These are phyloP conservation scores for Nothoprocta pentlandii DNA, from an alignment of 2,113 vertebrate genomes.

Conservation along the genomic window DNA sequence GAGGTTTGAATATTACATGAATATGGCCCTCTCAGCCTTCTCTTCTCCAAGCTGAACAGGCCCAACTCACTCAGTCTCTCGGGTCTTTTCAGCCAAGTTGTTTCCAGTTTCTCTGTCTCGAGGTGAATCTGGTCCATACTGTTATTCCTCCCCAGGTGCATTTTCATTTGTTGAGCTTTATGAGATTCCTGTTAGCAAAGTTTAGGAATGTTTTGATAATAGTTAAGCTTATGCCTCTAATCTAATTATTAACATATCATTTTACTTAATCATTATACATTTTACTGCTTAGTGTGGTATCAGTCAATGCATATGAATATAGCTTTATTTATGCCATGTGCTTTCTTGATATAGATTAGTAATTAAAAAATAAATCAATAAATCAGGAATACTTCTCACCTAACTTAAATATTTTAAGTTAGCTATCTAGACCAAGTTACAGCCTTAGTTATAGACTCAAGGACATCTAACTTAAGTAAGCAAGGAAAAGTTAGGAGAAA, in stretches of 20 bases:
- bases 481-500: background rate
- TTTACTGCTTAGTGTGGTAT: background rate
- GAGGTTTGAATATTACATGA: constrained; percentile 68
- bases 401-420: background rate
- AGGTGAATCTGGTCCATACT: background rate
- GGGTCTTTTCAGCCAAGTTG: background rate
- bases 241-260: background rate
- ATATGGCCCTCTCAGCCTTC: constrained; percentile 19
- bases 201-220: background rate
- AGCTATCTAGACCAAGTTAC: background rate
- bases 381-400: background rate
- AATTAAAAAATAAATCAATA: background rate
- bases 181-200: background rate
- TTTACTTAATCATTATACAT: background rate
- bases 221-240: background rate
- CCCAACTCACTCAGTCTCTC: background rate
- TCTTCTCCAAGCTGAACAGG: too few relatives aligned
- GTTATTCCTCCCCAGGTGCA: background rate
- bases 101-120: background rate
- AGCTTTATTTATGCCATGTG: background rate
- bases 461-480: background rate
- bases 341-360: background rate
- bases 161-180: background rate
- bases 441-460: background rate
- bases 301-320: background rate